Evolutionary conservation across 2,888 invertebrate species (phyloP), one percentile per base, ranked within the genome.

Genomic region (Hypomecis punctinalis): DNA sequence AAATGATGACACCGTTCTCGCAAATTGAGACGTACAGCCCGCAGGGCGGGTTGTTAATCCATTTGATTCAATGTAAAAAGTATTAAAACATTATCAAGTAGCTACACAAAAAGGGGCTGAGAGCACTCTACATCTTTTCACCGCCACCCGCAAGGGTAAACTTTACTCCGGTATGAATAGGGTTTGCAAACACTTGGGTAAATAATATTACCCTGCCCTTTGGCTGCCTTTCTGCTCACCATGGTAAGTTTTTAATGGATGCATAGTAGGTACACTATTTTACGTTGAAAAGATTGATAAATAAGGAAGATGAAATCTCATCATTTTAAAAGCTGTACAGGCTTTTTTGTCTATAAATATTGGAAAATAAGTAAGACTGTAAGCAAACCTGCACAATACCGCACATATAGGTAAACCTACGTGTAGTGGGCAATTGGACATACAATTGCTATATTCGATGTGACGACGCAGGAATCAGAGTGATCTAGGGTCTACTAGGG

Each of bases 201-300:
- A 67, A 69, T 71, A 67, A 60, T 70, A 68, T 64, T 67, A 48
- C 66, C 60, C 66, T 67, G 59, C 66, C 68, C 67, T 61, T 65
- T 60, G 58, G 49, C 53, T 62, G 61, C 68, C 62, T 59, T 67
- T 73, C 63, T 70, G 67, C 51, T 71, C 67, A 66, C 55, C 55
- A 58, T 61, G 61, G 63, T 68, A 66, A 62, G 58, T 60, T 68
- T 64, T 68, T 63, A 63, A 67, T 68, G 68, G 65, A 46, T 40
- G 52, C 8, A 33, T 33, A 33, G 46, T 46, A 53, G 49, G 55
- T 61, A 63, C 56, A 68, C 47, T 59, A n/a, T 55, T 42, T 58
- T 3, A 52, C 6, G 33, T 42, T 42, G 10, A 40, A 40, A 52
- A 10, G 23, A 42, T 52, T 52, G 52, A 52, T n/a, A 40, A 23